These are phyloP conservation scores for Cerastoderma edule DNA, from an alignment of 2,888 invertebrate genomes.

Conservation along the genomic window DNA sequence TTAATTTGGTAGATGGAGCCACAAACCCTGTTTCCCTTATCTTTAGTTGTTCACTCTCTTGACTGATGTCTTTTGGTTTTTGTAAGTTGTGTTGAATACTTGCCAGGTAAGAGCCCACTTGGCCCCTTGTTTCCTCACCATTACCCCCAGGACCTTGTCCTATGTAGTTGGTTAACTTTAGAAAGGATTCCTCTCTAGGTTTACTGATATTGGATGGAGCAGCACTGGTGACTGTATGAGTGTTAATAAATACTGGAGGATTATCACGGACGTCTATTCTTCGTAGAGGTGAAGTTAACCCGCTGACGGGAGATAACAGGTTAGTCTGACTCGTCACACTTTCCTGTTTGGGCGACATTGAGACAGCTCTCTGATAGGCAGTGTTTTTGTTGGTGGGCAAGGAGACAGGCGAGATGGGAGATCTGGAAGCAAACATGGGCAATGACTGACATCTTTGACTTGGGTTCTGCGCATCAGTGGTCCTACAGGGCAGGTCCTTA, in stretches of 20 bases:
- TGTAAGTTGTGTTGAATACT: slow-evolving; percentile 58
- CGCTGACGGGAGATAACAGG: slow-evolving; percentile 22
- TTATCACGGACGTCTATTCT: slow-evolving; percentile 37
- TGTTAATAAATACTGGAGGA: slow-evolving; percentile 33
- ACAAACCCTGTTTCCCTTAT: not conserved
- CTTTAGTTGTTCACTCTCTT: not conserved
- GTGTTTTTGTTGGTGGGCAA: slow-evolving; percentile 26
- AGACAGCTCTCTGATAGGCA: slow-evolving; percentile 39
- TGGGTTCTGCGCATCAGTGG: not conserved
- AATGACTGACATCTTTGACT: slow-evolving; percentile 32
- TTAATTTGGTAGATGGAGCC: slow-evolving; percentile 1
- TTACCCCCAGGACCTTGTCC: not conserved
- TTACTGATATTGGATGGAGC: not conserved
- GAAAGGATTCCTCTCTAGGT: not conserved
- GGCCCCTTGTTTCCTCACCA: slow-evolving; percentile 20
- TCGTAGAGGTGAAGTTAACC: slow-evolving; percentile 20
- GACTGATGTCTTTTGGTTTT: slow-evolving; percentile 38
- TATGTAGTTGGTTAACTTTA: not conserved
- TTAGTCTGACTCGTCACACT: slow-evolving; percentile 13
- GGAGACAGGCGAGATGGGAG: slow-evolving; percentile 32
- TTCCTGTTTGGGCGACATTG: slow-evolving; percentile 53
- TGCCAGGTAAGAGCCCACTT: slow-evolving; percentile 42
- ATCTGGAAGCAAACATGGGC: slow-evolving; percentile 43
- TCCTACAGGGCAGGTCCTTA: slow-evolving; percentile 12
- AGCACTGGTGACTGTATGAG: slow-evolving; percentile 20